Percentiles rank a stretch among this genome's conserved stretches.
Evolutionary conservation across 2,888 invertebrate genomes (phyloP).

Genomic region (Spisula solida): DNA sequence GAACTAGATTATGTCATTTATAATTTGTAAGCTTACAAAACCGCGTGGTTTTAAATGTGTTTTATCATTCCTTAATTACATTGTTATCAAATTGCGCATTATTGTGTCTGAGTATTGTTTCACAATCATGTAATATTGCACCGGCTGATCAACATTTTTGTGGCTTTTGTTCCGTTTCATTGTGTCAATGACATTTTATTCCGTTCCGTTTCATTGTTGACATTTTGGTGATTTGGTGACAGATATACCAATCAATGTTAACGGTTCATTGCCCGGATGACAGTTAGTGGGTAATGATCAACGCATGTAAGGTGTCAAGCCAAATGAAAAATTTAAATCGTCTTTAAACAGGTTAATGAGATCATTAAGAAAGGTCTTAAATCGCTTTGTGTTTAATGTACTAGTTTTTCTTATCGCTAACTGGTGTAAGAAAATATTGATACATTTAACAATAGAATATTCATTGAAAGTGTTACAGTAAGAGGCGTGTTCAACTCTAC

Average conservation of each 20-base stretch:
- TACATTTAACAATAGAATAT: conserved; percentile 31
- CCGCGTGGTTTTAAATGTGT: neutral
- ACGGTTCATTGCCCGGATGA: conserved; percentile 23
- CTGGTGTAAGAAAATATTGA: conserved; percentile 35
- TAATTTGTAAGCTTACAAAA: neutral
- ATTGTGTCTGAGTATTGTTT: neutral
- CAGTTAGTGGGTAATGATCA: conserved; percentile 32
- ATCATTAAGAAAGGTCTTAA: conserved; percentile 16
- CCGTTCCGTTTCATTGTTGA: conserved; percentile 25
- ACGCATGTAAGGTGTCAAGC: conserved; percentile 32
- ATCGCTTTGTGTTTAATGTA: conserved; percentile 7
- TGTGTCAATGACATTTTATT: conserved; percentile 27
- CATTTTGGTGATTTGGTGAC: conserved; percentile 25
- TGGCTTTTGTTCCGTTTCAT: conserved; percentile 24
- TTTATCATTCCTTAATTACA: neutral
- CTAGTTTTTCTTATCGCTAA: conserved; percentile 5
- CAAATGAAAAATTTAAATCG: conserved; percentile 24
- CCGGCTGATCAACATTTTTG: conserved; percentile 7
- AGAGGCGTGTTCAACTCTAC: conserved; percentile 5
- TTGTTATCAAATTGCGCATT: conserved; percentile 13
- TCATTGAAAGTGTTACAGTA: neutral
- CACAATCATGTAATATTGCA: conserved; percentile 3
- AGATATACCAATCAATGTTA: conserved; percentile 11
- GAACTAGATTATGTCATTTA: neutral
- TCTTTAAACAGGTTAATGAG: conserved; percentile 41